Conservation (phyloP, 2,113 vertebrate species). For the Craseonycteris thonglongyai region DNA sequence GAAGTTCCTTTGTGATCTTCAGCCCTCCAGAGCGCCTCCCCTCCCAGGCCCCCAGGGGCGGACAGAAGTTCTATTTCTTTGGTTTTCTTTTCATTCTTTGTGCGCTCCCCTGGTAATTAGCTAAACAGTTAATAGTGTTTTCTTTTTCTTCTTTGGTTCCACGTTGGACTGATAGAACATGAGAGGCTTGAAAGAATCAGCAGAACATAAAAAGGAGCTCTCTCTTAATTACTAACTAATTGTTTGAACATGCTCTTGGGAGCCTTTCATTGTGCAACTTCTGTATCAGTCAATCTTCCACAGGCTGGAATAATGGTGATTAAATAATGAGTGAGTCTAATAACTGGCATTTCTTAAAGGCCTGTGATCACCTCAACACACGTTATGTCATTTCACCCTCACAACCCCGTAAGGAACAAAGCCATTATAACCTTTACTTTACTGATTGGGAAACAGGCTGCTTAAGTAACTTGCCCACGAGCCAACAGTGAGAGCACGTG, state of each 20-base stretch:
- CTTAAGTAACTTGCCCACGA: neutral
- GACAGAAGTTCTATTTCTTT: neutral
- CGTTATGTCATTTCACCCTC: neutral
- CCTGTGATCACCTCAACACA: neutral
- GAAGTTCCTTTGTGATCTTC: neutral
- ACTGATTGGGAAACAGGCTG: neutral
- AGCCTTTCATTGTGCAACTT: neutral
- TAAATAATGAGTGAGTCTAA: neutral
- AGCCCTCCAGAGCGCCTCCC: neutral
- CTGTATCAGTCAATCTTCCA: neutral
- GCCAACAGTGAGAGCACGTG: neutral
- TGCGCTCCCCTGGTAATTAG: constrained; percentile 26
- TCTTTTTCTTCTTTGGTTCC: constrained; percentile 27
- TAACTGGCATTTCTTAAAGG: neutral
- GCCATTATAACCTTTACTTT: neutral
- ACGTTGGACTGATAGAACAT: neutral
- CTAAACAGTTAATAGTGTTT: constrained; percentile 31
- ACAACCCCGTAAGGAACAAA: neutral
- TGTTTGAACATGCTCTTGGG: constrained; percentile 12
- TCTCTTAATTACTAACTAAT: constrained; percentile 23
- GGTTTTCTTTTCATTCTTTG: constrained; percentile 38
- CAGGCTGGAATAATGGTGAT: neutral
- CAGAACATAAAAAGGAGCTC: neutral
- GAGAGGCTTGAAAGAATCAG: constrained; percentile 39
- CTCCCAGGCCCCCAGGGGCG: neutral